Evolutionary conservation across 2,888 invertebrate genomes (phyloP), one percentile per base, ranked within the genome.

Genomic region (Linnaemya vulpina): DNA sequence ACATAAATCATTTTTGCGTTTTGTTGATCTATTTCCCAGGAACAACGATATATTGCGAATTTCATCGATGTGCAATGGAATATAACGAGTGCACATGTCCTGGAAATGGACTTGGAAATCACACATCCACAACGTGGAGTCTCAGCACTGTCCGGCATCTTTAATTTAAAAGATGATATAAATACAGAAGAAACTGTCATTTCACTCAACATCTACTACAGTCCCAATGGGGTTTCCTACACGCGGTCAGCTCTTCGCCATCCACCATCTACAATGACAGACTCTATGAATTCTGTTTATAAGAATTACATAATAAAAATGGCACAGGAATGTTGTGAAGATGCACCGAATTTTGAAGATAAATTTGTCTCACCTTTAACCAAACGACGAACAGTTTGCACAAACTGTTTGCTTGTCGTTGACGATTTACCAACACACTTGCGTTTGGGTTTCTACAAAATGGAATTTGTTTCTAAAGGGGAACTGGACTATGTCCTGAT

Each of bases 51-150:
- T 15, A 4, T 46, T 46, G 46, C 7, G 5, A 46, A 46, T 30
- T 4, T 82, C 1, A 11, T 82, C 3, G 81, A 76, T 7, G 40
- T 82, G n/a, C 70, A 68, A 1, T 68, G 55, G 40, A 71, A 76
- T 43, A 10, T 65, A 17, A 58, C 63, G 10, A 58, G 49, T 5
- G 20, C n/a, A 46, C 15, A 60, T 0, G 17, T 43, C 10, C 17
- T 62, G 0, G 49, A 71, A 15, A 58, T 58, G 46, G 2, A 11
- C 0, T 65, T 35, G 58, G 10, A 40, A n/a, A 35, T 71, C 30
- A 20, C 38, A 4, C 46, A 30, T 13, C 71, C 71, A n/a, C n/a
- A 25, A 13, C 82, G 82, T 15, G 81, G 75, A 17, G 49, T 49
- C 35, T 55, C 25, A 17, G 63, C 55, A 0, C 0, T 70, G 1